Evolutionary conservation across 2,797 vertebrate species (phyloP).

Genomic region (Dipus sagitta): DNA sequence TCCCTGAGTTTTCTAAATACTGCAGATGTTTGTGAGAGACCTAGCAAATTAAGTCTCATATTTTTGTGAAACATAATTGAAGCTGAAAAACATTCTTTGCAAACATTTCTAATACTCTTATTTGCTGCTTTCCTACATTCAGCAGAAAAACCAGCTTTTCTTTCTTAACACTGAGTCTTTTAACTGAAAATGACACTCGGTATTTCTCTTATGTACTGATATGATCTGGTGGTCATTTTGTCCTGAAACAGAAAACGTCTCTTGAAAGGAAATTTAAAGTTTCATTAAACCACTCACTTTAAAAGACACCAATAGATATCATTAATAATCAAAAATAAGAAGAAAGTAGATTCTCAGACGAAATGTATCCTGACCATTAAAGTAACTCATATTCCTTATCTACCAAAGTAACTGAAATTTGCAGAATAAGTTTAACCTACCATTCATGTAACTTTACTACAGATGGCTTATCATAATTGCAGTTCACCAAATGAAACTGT

Average conservation of each 20-base stretch:
- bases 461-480: not conserved
- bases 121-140: constrained; percentile 55
- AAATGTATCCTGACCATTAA: constrained; percentile 60
- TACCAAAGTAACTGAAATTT: not conserved
- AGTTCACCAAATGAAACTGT: constrained; percentile 17
- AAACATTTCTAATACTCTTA: constrained; percentile 39
- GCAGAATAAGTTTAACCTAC: constrained; percentile 14
- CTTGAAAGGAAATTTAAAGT: constrained; percentile 69
- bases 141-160: constrained; percentile 52
- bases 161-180: constrained; percentile 37
- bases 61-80: constrained; percentile 67
- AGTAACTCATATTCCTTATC: constrained; percentile 35
- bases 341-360: constrained; percentile 13
- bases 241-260: constrained; percentile 64
- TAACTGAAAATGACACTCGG: constrained; percentile 47
- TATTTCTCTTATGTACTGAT: constrained; percentile 20
- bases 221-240: constrained; percentile 73
- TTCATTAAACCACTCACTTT: constrained; percentile 64
- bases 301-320: constrained; percentile 53
- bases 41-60: constrained; percentile 18
- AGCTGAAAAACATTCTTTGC: constrained; percentile 61
- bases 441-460: not conserved
- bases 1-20: constrained; percentile 61
- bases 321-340: constrained; percentile 56
- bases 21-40: constrained; percentile 69